phyloP scores from a whole-genome alignment of 2,797 vertebrate genomes.

The Myripristis murdjan region DNA sequence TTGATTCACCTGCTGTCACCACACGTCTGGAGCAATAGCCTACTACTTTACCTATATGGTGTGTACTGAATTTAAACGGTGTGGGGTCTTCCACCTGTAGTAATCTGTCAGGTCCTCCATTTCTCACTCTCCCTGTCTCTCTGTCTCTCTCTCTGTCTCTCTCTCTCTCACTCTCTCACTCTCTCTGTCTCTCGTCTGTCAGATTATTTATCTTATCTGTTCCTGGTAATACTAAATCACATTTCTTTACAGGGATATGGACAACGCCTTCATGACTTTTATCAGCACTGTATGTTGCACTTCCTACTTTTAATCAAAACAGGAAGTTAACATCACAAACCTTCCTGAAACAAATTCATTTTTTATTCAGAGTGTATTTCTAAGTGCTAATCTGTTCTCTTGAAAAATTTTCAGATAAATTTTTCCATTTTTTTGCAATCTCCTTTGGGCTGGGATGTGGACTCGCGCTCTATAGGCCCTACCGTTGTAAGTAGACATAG shows the following conservation, averaged over 20 bases:
- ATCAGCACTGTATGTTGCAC: slow-evolving; percentile 71
- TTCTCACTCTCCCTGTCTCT: background rate
- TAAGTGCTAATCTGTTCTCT: slow-evolving; percentile 5
- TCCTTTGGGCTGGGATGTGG: slow-evolving; percentile 80
- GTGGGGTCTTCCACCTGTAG: background rate
- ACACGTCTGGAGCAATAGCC: slow-evolving; percentile 5
- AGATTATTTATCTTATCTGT: background rate
- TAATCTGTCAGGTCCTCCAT: slow-evolving; percentile 1
- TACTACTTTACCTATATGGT: slow-evolving; percentile 51
- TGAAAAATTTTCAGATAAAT: slow-evolving; percentile 77
- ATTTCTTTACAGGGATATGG: slow-evolving; percentile 56
- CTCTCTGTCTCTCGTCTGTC: background rate
- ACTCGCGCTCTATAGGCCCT: slow-evolving; percentile 70
- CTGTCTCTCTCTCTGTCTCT: too few relatives aligned
- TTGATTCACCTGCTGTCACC: slow-evolving; percentile 1
- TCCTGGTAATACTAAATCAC: background rate
- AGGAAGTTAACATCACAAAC: slow-evolving; percentile 8
- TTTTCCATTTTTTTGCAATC: slow-evolving; percentile 79
- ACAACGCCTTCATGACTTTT: slow-evolving; percentile 34
- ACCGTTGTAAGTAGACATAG: slow-evolving; percentile 66
- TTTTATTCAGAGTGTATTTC: background rate
- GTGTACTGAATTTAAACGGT: slow-evolving; percentile 30
- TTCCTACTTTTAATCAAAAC: slow-evolving; percentile 1
- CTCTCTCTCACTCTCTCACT: background rate
- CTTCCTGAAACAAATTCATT: background rate